A percentile compares a stretch with the other conserved stretches of the same genome.
phyloP scores from a whole-genome alignment of 2,113 vertebrate species.

The Pagrus major region DNA sequence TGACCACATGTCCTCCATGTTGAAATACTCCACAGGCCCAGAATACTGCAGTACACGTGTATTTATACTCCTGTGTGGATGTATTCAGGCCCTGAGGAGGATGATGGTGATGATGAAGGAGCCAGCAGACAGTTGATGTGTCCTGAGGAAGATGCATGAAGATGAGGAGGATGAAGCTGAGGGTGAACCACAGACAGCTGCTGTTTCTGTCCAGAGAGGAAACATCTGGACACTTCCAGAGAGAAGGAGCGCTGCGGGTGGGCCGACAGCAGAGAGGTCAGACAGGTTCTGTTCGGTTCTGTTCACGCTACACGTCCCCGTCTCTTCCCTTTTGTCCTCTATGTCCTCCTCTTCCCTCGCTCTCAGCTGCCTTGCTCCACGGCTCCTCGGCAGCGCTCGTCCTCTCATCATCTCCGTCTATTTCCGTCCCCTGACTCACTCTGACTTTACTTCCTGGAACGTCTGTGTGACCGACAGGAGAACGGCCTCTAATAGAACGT shows the following conservation, averaged over 20 bases:
- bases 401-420: background rate
- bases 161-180: slow-evolving; percentile 43
- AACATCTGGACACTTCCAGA: slow-evolving; percentile 41
- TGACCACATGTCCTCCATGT: background rate
- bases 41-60: too few relatives aligned
- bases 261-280: slow-evolving; percentile 1
- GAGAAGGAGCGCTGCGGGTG: slow-evolving; percentile 20
- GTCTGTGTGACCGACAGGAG: background rate
- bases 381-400: background rate
- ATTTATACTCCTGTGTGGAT: background rate
- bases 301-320: background rate
- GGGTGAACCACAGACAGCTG: slow-evolving; percentile 35
- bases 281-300: background rate
- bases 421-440: slow-evolving; percentile 38
- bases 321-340: background rate
- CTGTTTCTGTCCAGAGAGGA: slow-evolving; percentile 23
- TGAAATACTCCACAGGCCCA: too few relatives aligned
- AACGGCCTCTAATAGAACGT: background rate
- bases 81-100: too few relatives aligned
- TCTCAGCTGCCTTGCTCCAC: background rate
- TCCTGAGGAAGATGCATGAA: background rate
- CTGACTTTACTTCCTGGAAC: slow-evolving; percentile 45
- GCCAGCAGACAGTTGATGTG: background rate
- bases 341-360: background rate
- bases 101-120: slow-evolving; percentile 4